Evolutionary conservation across 1,140 invertebrate genomes (phyloP), one percentile per base, ranked within the genome.

Genomic region (Hypothenemus hampei): DNA sequence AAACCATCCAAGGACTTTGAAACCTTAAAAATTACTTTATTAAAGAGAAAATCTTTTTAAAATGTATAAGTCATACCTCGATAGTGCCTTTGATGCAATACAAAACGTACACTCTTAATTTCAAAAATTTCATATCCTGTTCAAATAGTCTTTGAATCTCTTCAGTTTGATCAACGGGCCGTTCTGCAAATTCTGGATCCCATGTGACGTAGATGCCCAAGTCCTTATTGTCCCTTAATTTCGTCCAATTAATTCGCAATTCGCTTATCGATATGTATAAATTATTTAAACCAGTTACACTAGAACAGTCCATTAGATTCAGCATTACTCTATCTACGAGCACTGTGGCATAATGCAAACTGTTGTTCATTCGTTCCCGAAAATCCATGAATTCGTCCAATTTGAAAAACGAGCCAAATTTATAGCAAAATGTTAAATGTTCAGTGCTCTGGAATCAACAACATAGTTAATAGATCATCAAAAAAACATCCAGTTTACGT

Each of bases 321-420:
- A 92, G 73, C 20, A 94, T 71, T 71, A 88, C 84, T 52, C 84
- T 82, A 72, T 95, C 92, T 15, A 88, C 78, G 1, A 81, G 84
- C 13, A 84, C 81, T 54, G 79, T 76, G 6, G 84, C 81, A 71
- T 86, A 86, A 72, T 94, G 89, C 39, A 91, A 74, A 50, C 93
- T 95, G 64, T 87, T 84, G 54, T 88, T 83, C 24, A 97, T 70
- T 49, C 85, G 77, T 66, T 89, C 83, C 61, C 85, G 79, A 66
- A 94, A 89, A 63, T 89, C 84, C 51, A 92, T 82, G 71, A 97
- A 91, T 72, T 97, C 92, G 60, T 87, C 81, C 61, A 97, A 83
- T 78, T 95, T 94, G 45, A 86, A 81, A 75, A 96, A 96, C 29
- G 91, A 93, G 10, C 93, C 93, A 72, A 85, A 96, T 68, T 94